These are phyloP conservation scores for Capreolus pygargus DNA, from an alignment of 2,113 vertebrate genomes.

Conservation along the genomic window DNA sequence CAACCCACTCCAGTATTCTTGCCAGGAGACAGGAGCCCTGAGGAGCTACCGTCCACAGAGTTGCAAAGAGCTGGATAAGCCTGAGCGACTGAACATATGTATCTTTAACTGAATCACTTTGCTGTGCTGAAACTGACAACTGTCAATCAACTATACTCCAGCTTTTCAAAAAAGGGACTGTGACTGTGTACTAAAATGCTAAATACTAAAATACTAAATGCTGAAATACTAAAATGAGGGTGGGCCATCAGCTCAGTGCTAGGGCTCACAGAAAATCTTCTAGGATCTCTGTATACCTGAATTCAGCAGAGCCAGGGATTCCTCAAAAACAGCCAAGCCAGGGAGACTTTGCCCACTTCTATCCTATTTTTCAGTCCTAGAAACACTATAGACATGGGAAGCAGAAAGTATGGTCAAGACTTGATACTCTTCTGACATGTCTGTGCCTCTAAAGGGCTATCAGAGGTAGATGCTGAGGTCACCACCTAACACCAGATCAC, in stretches of 20 bases:
- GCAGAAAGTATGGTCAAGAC: no score
- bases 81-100: not conserved
- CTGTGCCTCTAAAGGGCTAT: not conserved
- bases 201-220: no score
- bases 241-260: no score
- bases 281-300: not conserved
- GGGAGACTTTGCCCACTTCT: rapidly evolving
- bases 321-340: not conserved
- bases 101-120: not conserved
- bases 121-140: not conserved
- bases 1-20: not conserved
- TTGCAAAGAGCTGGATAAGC: not conserved
- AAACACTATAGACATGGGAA: not conserved
- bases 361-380: not conserved
- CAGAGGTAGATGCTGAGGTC: not conserved
- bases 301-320: not conserved
- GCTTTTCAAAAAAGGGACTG: not conserved
- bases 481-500: not conserved
- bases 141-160: not conserved
- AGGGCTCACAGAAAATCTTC: not conserved
- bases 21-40: not conserved
- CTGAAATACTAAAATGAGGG: no score
- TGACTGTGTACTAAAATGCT: not conserved
- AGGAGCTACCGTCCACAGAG: not conserved
- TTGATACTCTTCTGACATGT: not conserved